A percentile compares a stretch with the other conserved stretches of the same genome.
phyloP scores from a whole-genome alignment of 2,113 vertebrate genomes.

The Gymnogyps californianus region DNA sequence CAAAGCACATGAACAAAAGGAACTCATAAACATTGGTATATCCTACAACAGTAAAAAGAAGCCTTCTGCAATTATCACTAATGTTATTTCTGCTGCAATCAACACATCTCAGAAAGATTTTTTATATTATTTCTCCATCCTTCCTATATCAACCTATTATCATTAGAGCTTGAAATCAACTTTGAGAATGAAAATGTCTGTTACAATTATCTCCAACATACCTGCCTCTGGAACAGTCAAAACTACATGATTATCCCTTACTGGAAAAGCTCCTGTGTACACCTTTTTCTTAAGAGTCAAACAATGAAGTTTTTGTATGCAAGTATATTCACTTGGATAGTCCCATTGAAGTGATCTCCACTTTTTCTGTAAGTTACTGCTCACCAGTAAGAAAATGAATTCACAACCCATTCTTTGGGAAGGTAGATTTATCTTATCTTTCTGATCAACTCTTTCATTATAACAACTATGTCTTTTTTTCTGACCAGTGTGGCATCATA shows the following conservation, averaged over 20 bases:
- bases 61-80: neutral
- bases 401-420: neutral
- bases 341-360: neutral
- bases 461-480: neutral
- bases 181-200: neutral
- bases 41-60: neutral
- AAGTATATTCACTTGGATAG: neutral
- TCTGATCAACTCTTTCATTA: neutral
- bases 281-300: neutral
- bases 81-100: neutral
- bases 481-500: neutral
- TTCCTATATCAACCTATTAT: neutral
- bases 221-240: neutral
- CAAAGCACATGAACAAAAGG: neutral
- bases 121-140: neutral
- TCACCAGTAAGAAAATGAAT: neutral
- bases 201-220: neutral
- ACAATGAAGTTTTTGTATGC: neutral
- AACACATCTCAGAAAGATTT: neutral
- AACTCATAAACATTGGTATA: neutral
- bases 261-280: neutral
- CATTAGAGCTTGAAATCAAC: neutral
- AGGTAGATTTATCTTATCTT: neutral
- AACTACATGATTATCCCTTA: neutral
- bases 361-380: neutral